Evolutionary conservation across 2,888 invertebrate genomes (phyloP).

Genomic region (Drosophila flavopinicola): DNA sequence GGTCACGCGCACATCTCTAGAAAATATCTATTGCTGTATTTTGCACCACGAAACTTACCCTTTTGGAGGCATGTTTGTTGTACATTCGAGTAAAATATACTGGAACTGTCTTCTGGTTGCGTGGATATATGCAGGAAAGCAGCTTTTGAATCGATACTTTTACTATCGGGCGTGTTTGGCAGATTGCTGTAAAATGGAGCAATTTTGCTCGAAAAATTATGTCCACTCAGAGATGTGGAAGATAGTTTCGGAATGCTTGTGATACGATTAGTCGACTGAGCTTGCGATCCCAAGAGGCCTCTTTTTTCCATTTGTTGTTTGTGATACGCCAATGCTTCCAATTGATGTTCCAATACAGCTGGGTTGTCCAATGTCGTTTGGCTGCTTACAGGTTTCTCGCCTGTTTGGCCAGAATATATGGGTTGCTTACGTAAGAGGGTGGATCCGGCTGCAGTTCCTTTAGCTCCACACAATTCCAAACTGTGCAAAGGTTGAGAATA

Average conservation of each 20-base stretch:
- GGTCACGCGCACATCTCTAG: too few species aligned
- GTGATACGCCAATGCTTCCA: slow-evolving; percentile 83
- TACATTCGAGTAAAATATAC: slow-evolving; percentile 34
- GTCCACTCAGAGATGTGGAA: slow-evolving; percentile 57
- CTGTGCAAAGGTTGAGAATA: slow-evolving; percentile 89
- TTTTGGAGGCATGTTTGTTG: slow-evolving; percentile 14
- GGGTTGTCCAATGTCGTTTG: slow-evolving; percentile 83
- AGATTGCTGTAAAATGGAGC: slow-evolving; percentile 38
- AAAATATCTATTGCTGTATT: too few species aligned
- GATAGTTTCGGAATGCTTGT: slow-evolving; percentile 64
- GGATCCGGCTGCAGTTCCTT: neutral
- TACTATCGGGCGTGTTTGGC: neutral
- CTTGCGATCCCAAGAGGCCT: slow-evolving; percentile 65
- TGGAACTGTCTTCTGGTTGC: slow-evolving; percentile 2
- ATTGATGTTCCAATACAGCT: slow-evolving; percentile 82
- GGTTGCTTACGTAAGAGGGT: slow-evolving; percentile 66
- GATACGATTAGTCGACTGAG: slow-evolving; percentile 1
- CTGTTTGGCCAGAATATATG: slow-evolving; percentile 40
- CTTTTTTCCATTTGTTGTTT: slow-evolving; percentile 84
- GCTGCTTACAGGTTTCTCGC: slow-evolving; percentile 47
- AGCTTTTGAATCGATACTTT: slow-evolving; percentile 2
- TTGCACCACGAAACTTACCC: slow-evolving; percentile 17
- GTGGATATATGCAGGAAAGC: neutral
- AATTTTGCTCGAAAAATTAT: slow-evolving; percentile 1
- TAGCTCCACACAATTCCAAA: slow-evolving; percentile 39